Evolutionary conservation across 2,888 invertebrate species (phyloP), one percentile per base, ranked within the genome.

Genomic region (Gandaritis pyraliata): DNA sequence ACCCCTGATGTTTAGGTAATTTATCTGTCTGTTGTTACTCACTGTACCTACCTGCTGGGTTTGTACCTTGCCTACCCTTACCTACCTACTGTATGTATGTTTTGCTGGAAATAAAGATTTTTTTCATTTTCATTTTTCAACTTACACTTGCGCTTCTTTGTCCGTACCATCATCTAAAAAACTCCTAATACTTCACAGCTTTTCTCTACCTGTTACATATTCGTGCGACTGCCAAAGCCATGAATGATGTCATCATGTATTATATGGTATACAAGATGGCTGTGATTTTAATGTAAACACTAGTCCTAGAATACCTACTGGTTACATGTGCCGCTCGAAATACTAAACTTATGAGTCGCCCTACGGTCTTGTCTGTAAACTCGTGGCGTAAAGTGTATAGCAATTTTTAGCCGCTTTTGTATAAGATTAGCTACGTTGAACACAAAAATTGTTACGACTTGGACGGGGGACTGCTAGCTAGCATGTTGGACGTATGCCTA

Each of bases 211-310:
- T 33, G 33, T 10, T 33, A 33, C 10, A 33, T 33, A 8, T 11
- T 33, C 8, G 10, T 8, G 33, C 33, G 8, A 33, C 10, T 8
- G 33, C 41, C n/a, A 7, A 45, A 23, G 68, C 71, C 71, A 74
- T 78, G 79, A 53, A 76, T 82, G 82, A 82, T 81, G 78, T 82
- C 81, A 82, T 75, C 61, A 58, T 62, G 63, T 66, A 64, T 16
- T n/a, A 63, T 66, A 64, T 65, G 65, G 68, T 70, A 69, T 68
- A 71, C 69, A 60, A 68, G 72, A 72, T 69, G 70, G 71, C 72
- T 75, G 76, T 74, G 73, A 75, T 73, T 74, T 63, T 74, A 80
- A 75, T 79, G 73, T 81, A 82, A 81, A 81, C 81, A 82, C 65
- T 46, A 51, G 39, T 63, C 61, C 61, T 30, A 23, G 54, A 45